Evolutionary conservation across 1,140 invertebrate genomes (phyloP), one percentile per base, ranked within the genome.

Genomic region (Dendrolimus kikuchii): DNA sequence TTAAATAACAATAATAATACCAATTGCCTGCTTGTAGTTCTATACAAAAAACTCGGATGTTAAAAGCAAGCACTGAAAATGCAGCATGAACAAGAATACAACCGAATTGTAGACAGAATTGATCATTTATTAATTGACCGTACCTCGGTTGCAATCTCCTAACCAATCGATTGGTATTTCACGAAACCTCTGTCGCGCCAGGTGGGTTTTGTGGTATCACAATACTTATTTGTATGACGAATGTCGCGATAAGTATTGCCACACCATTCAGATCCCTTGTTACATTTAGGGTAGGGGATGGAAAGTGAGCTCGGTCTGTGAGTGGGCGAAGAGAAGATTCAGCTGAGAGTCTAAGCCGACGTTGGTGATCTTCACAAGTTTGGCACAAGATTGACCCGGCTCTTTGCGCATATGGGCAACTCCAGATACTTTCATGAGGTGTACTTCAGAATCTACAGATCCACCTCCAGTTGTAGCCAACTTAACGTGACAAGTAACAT

Each of bases 321-420:
- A 90, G 66, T 89, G 88, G 2, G 89, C 87, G 69, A 92, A 92
- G 36, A 92, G 69, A 49, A 92, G 71, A 67, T 91, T 92, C 36
- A 92, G 71, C 64, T 92, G 90, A 0, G 91, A 92, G 62, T 92
- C 91, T 44, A 93, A 74, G 65, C 91, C 92, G 41, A 92, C 89
- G 64, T 91, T 90, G 68, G 89, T 90, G 5, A 93, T 88, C 65
- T 89, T 88, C 6, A 90, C 67, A 0, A 92, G 74, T 46, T 86
- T 83, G 2, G 91, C 90, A 47, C 70, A 67, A 7, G 80, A 62
- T 49, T 81, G 68, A 7, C 81, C 85, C 0, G 90, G 88, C 36
- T 89, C 86, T 64, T 91, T 92, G n/a, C 89, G 82, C 1, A 92
- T 83, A 2, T 92, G 73, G 0, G 91, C 92, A 5, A 91, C 89